Evolutionary conservation across 2,888 invertebrate genomes (phyloP), one percentile per base, ranked within the genome.

Genomic region (Sarcophaga variegata): DNA sequence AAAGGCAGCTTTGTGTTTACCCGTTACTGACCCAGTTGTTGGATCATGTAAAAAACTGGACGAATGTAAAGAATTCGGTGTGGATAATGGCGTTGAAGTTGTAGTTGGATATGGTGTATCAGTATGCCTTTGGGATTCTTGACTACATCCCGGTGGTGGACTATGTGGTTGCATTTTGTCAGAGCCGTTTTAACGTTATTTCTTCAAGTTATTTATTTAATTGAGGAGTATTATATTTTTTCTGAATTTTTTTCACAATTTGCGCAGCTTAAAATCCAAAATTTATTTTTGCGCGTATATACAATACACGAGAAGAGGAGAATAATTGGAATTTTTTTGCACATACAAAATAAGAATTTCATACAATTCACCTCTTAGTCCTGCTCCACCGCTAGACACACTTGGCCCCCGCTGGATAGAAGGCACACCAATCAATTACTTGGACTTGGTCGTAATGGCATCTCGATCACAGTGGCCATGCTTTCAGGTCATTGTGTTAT

Each of bases 1-100:
- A 94, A 97, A 97, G 76, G 97, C 97, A 94, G 97, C 97, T 93
- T 97, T 97, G 85, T 97, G 94, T 79, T 96, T 96, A 0, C 88
- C 88, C 2, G 85, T 22, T 17, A 82, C 70, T 45, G 88, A 78
- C 2, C 17, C 64, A 0, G 88, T 90, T 10, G 83, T 89, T 20
- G 90, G 89, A 83, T 91, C 92, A 78, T 92, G 89, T 45, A 91
- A 88, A 74, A 91, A 87, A 67, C 90, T 90, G 5, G 92, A 90
- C 0, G 90, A 90, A 76, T 91, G 90, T 63, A 91, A 74, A 0
- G 90, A 90, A 20, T 90, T 90, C 0, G 90, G 89, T 5, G 91
- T 81, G 4, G 91, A 90, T 1, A 89, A 88, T 47, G 90, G 75
- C 54, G 90, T 88, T 20, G 88, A 83, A 22, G 88, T 81, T 22